Evolutionary conservation across 2,888 invertebrate species (phyloP).

Genomic region (Osedax frankpressi): DNA sequence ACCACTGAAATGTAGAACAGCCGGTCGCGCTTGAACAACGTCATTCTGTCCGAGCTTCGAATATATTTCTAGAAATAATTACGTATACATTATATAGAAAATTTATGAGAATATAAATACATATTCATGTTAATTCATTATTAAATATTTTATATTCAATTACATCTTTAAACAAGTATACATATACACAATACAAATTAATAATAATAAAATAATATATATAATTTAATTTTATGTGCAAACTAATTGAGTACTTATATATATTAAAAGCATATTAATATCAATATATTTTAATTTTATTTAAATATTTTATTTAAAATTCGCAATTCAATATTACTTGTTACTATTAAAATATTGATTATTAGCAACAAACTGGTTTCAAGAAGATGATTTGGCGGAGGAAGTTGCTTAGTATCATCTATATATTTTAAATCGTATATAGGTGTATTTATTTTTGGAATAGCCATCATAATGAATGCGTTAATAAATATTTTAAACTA

Average conservation of each 20-base stretch:
- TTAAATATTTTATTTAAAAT: too few species aligned
- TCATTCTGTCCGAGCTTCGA: slow-evolving; percentile 39
- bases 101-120: not conserved
- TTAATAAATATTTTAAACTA: too few species aligned
- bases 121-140: not conserved
- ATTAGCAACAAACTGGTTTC: slow-evolving; percentile 28
- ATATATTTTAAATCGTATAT: not conserved
- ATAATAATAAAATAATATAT: too few species aligned
- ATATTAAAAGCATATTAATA: too few species aligned
- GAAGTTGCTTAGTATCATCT: slow-evolving; percentile 24
- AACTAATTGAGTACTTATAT: too few species aligned
- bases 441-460: not conserved
- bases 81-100: slow-evolving; percentile 5
- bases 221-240: too few species aligned
- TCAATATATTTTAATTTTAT: too few species aligned
- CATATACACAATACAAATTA: not conserved
- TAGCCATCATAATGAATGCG: not conserved
- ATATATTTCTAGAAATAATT: slow-evolving; percentile 39
- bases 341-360: too few species aligned
- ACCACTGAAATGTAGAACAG: slow-evolving; percentile 42
- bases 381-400: slow-evolving; percentile 31
- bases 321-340: too few species aligned
- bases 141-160: not conserved
- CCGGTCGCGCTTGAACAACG: slow-evolving; percentile 39
- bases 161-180: not conserved